Evolutionary conservation across 2,888 invertebrate genomes (phyloP).

Genomic region (Ramazzottius varieornatus): DNA sequence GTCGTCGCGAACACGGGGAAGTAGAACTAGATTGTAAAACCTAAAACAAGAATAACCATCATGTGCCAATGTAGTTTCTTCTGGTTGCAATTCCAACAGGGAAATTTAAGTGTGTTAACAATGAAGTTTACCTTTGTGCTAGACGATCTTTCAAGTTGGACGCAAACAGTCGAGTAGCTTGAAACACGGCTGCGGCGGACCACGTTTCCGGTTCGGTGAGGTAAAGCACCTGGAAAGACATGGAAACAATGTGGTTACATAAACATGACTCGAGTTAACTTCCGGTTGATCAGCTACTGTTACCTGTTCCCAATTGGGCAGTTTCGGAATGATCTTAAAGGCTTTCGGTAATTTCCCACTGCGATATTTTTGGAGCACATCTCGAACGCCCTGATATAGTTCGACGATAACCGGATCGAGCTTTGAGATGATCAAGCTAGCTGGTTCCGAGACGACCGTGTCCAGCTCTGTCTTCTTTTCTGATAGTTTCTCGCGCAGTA

Average conservation of each 20-base stretch:
- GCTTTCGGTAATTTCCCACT: slow-evolving; percentile 92
- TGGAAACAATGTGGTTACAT: too few species aligned
- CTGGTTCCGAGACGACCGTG: slow-evolving; percentile 46
- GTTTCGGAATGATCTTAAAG: slow-evolving; percentile 75
- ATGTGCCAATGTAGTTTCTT: slow-evolving; percentile 3
- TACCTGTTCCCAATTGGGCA: slow-evolving; percentile 72
- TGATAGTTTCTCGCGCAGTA: slow-evolving; percentile 68
- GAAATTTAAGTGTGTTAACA: not conserved
- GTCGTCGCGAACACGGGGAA: slow-evolving; percentile 73
- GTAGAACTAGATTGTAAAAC: slow-evolving; percentile 67
- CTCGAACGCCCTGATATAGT: slow-evolving; percentile 68
- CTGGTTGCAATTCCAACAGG: not conserved
- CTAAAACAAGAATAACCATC: slow-evolving; percentile 11
- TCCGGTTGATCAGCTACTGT: too few species aligned
- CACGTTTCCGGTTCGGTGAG: slow-evolving; percentile 59
- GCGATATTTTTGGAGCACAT: slow-evolving; percentile 58
- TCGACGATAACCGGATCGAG: slow-evolving; percentile 48
- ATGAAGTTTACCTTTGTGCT: slow-evolving; percentile 45
- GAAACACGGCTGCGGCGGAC: slow-evolving; percentile 94
- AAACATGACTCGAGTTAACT: too few species aligned
- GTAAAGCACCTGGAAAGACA: slow-evolving; percentile 22
- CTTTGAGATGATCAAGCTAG: slow-evolving; percentile 32
- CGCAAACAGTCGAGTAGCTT: slow-evolving; percentile 79
- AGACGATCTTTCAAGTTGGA: slow-evolving; percentile 82
- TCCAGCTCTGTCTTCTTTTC: slow-evolving; percentile 72